Percentiles rank a stretch among this genome's conserved stretches.
phyloP scores from a whole-genome alignment of 2,888 invertebrate species.

The Tiliacea aurago region DNA sequence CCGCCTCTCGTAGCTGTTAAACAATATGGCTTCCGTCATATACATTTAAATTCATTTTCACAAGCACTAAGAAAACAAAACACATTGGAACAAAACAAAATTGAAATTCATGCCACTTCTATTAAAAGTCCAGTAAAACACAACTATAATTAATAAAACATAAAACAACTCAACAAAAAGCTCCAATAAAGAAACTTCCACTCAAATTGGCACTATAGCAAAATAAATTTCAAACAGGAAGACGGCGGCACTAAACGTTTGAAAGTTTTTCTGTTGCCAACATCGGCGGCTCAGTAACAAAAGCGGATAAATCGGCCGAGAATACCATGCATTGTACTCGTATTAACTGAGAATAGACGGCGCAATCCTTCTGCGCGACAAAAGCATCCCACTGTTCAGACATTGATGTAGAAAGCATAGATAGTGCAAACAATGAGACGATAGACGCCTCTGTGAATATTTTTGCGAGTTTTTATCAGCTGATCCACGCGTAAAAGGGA shows the following conservation, averaged over 20 bases:
- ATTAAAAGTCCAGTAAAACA: not conserved
- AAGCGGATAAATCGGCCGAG: conserved; percentile 79
- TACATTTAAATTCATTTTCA: not conserved
- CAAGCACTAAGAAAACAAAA: not conserved
- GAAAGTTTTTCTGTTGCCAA: conserved; percentile 75
- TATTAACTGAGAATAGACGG: conserved; percentile 82
- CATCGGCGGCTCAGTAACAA: conserved; percentile 73
- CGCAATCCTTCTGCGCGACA: conserved; percentile 73
- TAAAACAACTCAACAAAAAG: conserved; percentile 21
- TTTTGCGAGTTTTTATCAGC: conserved; percentile 53
- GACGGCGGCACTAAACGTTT: conserved; percentile 70
- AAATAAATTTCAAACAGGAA: conserved; percentile 67
- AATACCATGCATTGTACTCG: conserved; percentile 80
- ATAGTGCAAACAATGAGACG: conserved; percentile 65
- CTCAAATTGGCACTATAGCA: conserved; percentile 63
- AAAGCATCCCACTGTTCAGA: conserved; percentile 73
- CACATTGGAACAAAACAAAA: not conserved
- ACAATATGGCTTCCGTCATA: too few species aligned
- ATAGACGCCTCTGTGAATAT: conserved; percentile 50
- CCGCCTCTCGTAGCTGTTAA: too few species aligned
- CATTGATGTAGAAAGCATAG: conserved; percentile 64
- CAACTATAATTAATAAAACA: not conserved
- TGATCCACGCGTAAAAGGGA: conserved; percentile 45
- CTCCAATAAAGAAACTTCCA: conserved; percentile 45
- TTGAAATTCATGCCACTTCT: not conserved